Evolutionary conservation across 2,113 vertebrate species (phyloP), one percentile per base, ranked within the genome.

Genomic region (Trochalopteron elliotii): DNA sequence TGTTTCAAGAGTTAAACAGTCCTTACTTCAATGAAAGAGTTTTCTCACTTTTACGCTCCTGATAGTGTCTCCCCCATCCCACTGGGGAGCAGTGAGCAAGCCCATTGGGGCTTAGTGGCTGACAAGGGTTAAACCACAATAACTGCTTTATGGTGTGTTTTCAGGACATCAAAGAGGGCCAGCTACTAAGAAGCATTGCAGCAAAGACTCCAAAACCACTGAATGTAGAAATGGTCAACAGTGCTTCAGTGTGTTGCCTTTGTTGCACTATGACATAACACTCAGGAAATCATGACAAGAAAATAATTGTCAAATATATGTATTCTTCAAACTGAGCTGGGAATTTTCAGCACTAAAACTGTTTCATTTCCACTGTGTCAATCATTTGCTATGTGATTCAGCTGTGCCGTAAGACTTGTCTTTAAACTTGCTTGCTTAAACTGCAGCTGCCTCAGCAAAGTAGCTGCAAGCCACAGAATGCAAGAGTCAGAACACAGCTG

Each of bases 1-100:
- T 53, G 12, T 44, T 85, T 53, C 60, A 31, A 39, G 3, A 53
- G 17, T 47, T 79, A 22, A 72, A 59, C 7, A 31, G 5, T n/a
- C 44, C 39, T 31, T 53, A 67, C 20, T 42, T 44, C 27, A 50
- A 7, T 0, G 0, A 24, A 67, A 15, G 3, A 12, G 1, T 79
- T 67, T 67, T 72, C 45, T 72, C n/a, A 35, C 23, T 71, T 57
- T 57, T n/a, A 45, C 30, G 18, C 31, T 42, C 35, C 39, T 53
- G 39, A 35, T 28, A 23, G 7, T 53, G 7, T 53, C 12, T 53
- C 15, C 27, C 10, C 11, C 4, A 39, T n/a, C 16, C 16, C 9
- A 6, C 21, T 52, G 44, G 52, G 19, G 6, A 59, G 19, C 12
- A 59, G 19, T 17, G 56, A 63, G 19, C 18, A 35, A 56, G 20